Evolutionary conservation across 2,888 invertebrate species (phyloP), one percentile per base, ranked within the genome.

Genomic region (Drosophila seclusa): DNA sequence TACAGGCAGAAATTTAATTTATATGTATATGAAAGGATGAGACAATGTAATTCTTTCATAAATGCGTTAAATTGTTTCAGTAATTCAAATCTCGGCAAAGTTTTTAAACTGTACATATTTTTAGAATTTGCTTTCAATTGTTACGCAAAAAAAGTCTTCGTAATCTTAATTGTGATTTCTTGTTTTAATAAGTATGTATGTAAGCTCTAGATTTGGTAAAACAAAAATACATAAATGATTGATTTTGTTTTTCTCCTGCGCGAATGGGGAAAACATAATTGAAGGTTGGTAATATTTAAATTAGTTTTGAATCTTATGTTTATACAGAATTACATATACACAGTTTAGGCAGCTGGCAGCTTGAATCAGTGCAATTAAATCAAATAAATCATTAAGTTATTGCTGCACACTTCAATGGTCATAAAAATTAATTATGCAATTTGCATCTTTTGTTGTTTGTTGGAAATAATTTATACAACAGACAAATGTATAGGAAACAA

Each of bases 201-300:
- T 85, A 88, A 88, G 85, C 87, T 88, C 85, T 85, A 89, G 87
- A 87, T 85, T 85, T 85, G 87, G 87, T 85, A 69, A 71, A 82
- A 24, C 8, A 45, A 68, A 84, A 88, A 86, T 85, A 83, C 89
- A 72, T 78, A 71, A 81, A 80, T 68, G 50, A 45, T 58, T 61
- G 55, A 1, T 48, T 74, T 53, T 31, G 53, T 50, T 63, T 38
- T 13, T 53, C 40, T 61, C 24, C 42, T 61, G 42, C 36, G 42
- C 53, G 21, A 45, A 58, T 68, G 45, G 58, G 58, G 34, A 63
- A 72, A 68, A 55, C 42, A 62, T 59, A 71, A 49, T 75, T 57
- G 42, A 8, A 16, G 45, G 8, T 40, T 52, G 21, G 45, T 62
- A 60, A 68, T 67, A 29, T 73, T 65, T 45, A 57, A 80, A 76